Evolutionary conservation across 2,888 invertebrate species (phyloP), one percentile per base, ranked within the genome.

Genomic region (Piscicola geometra): DNA sequence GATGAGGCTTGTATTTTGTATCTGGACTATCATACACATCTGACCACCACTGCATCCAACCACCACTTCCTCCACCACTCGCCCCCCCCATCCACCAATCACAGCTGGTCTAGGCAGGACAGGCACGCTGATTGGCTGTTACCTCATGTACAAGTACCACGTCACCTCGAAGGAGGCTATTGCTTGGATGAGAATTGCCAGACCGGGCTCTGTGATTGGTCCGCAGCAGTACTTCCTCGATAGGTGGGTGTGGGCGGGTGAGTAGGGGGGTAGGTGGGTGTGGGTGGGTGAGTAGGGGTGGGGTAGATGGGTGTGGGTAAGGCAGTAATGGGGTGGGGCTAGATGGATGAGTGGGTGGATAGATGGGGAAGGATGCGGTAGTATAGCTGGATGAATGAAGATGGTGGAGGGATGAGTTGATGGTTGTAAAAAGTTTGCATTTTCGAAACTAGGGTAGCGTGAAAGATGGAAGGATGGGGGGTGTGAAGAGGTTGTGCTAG

Each of bases 191-290:
- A 89, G 99, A 76, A 90, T 98, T 78, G 98, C 97, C 85, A 89
- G 99, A 1, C 98, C 98, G 0, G 98, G 98, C 21, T 96, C 95
- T 64, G 93, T 99, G 75, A 97, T 99, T 82, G 98, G 97, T 0
- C 93, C 94, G 81, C 98, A 99, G 86, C 98, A 99, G 86, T 90
- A 90, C 81, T 95, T 92, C 92, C 88, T 94, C 78, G 90, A 92
- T 86, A 84, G 85, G 85, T 84, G 79, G 80, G 83, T 77, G 21
- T 25, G 70, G 28, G 32, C 33, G n/a, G 60, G 60, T 56, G 25
- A n/a, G 25, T 56, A 18, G 25, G n/a, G n/a, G n/a, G n/a, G 9
- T 56, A 21, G 5, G 9, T 5, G n/a, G 5, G 9, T 5, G n/a
- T 56, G 60, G 3, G 60, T 56, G 41, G 41, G 41, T 41, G 41